phyloP scores from a whole-genome alignment of 2,888 invertebrate genomes.

The Cordilura impudica region DNA sequence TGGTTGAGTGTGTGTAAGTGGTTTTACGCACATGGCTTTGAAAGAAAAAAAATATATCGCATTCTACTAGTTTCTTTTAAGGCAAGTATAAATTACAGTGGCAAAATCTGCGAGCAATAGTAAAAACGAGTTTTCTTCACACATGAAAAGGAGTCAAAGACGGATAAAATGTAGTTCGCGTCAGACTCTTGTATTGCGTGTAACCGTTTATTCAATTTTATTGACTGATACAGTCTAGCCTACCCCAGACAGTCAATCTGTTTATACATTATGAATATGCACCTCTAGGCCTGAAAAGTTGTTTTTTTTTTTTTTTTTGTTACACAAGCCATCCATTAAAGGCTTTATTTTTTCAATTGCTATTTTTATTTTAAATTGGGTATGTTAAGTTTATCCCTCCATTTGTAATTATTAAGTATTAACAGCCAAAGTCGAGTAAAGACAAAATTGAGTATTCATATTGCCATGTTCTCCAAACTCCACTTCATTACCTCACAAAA shows the following conservation, averaged over 20 bases:
- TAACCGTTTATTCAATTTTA: neutral
- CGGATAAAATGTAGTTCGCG: neutral
- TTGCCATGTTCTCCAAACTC: neutral
- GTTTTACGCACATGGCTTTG: slow-evolving; percentile 38
- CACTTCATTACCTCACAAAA: too few species aligned
- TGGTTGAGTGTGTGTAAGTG: neutral
- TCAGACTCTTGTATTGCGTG: neutral
- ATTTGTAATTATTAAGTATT: too few species aligned
- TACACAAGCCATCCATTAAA: too few species aligned
- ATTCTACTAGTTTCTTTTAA: neutral
- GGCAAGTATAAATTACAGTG: slow-evolving; percentile 5
- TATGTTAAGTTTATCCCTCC: too few species aligned
- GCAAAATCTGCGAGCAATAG: neutral
- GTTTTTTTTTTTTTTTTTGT: neutral
- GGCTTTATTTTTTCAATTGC: too few species aligned
- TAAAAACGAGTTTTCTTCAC: slow-evolving; percentile 28
- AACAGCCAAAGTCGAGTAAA: neutral
- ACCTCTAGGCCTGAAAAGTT: slow-evolving; percentile 25
- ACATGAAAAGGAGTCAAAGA: too few species aligned
- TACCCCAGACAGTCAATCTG: slow-evolving; percentile 22
- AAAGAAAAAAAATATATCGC: neutral
- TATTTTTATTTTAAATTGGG: too few species aligned
- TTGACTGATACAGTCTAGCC: neutral
- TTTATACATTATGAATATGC: neutral
- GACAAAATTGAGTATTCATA: neutral